Conservation (phyloP, 2,888 invertebrate genomes). For the Luperina nickerlii region DNA sequence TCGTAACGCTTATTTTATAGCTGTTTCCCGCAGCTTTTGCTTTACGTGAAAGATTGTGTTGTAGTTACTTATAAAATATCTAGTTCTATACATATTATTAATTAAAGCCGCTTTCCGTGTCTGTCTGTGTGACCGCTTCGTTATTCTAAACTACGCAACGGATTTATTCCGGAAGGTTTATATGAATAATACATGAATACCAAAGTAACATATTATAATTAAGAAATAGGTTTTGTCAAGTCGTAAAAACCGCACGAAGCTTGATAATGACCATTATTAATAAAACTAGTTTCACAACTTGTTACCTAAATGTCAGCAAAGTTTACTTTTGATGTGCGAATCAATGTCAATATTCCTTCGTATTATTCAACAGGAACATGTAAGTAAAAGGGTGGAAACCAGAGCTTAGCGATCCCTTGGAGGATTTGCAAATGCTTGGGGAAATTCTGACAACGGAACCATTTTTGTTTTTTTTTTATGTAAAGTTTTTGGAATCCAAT, state of each 20-base stretch:
- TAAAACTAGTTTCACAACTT: neutral
- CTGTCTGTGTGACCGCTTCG: neutral
- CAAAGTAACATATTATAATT: neutral
- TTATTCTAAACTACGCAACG: neutral
- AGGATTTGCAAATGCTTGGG: slow-evolving; percentile 8
- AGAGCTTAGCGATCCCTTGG: slow-evolving; percentile 6
- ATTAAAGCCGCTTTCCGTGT: neutral
- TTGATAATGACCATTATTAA: neutral
- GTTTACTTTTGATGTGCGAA: neutral
- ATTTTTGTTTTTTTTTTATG: neutral
- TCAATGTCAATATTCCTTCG: slow-evolving; percentile 13
- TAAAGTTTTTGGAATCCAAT: neutral
- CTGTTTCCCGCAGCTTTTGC: slow-evolving; percentile 3
- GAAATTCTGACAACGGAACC: neutral
- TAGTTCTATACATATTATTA: neutral
- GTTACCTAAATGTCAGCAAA: neutral
- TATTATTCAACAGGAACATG: slow-evolving; percentile 2
- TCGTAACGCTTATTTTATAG: slow-evolving; percentile 16
- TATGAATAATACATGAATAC: neutral
- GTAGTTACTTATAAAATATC: neutral
- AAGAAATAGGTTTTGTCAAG: neutral
- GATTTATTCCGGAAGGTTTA: neutral
- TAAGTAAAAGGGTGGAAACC: neutral
- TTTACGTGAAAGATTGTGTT: neutral
- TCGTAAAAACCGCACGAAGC: neutral